phyloP scores from a whole-genome alignment of 2,797 vertebrate genomes.

The Falco columbarius region DNA sequence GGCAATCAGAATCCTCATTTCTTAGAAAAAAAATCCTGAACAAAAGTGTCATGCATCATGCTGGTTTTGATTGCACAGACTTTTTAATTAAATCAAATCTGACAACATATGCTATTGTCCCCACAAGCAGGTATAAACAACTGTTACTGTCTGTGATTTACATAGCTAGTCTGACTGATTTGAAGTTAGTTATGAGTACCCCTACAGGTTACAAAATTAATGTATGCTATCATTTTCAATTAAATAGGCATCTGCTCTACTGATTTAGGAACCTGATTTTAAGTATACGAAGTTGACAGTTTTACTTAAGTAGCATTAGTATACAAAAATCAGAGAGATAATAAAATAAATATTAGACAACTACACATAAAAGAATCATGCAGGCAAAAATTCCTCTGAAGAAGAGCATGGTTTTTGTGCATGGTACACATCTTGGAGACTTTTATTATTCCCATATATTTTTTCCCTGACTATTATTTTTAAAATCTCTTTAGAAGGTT shows the following conservation, averaged over 20 bases:
- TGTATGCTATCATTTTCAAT: slow-evolving; percentile 25
- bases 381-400: neutral
- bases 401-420: neutral
- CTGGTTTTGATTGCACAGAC: slow-evolving; percentile 6
- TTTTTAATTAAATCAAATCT: slow-evolving; percentile 46
- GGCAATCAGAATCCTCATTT: neutral
- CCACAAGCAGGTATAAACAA: slow-evolving; percentile 21
- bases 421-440: neutral
- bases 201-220: slow-evolving; percentile 48
- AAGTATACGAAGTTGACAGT: neutral
- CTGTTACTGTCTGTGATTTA: slow-evolving; percentile 24
- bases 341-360: neutral
- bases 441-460: neutral
- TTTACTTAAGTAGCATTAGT: neutral
- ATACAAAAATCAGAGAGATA: neutral
- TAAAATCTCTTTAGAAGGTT: neutral
- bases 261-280: neutral
- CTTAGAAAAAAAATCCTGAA: neutral
- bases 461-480: neutral
- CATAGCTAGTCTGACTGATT: neutral
- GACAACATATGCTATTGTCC: slow-evolving; percentile 43
- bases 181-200: slow-evolving; percentile 37
- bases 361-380: neutral
- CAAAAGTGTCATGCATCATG: neutral
- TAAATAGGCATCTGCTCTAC: slow-evolving; percentile 17